Evolutionary conservation across 2,888 invertebrate genomes (phyloP).

Genomic region (Pycnomerus fuliginosus): DNA sequence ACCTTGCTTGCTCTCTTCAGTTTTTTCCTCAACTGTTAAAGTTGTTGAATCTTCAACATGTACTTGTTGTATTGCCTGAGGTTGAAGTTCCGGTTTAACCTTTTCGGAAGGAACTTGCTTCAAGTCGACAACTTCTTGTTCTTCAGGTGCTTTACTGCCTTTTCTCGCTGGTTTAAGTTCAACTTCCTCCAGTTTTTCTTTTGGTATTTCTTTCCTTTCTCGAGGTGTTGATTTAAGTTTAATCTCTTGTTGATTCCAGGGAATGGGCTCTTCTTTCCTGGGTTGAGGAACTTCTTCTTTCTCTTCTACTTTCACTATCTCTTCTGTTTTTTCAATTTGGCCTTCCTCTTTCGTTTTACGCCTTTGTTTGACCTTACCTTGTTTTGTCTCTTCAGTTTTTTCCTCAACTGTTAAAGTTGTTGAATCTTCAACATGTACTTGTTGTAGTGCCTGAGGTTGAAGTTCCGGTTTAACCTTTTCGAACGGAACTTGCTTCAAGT

Average conservation of each 20-base stretch:
- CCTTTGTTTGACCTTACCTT: slow-evolving; percentile 19
- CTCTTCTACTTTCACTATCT: slow-evolving; percentile 44
- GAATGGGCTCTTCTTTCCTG: slow-evolving; percentile 22
- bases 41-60: slow-evolving; percentile 23
- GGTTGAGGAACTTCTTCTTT: too few relatives aligned
- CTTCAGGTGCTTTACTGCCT: slow-evolving; percentile 38
- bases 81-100: slow-evolving; percentile 14
- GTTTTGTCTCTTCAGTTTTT: slow-evolving; percentile 34
- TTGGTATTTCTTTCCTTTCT: slow-evolving; percentile 23
- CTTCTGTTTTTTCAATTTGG: slow-evolving; percentile 39
- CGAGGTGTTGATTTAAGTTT: slow-evolving; percentile 52
- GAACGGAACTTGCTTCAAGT: slow-evolving; percentile 32
- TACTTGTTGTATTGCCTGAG: slow-evolving; percentile 3
- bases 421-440: slow-evolving; percentile 40
- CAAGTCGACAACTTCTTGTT: slow-evolving; percentile 33
- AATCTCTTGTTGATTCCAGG: slow-evolving; percentile 57
- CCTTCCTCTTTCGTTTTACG: slow-evolving; percentile 34
- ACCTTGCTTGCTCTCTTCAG: slow-evolving; percentile 5
- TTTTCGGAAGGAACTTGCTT: slow-evolving; percentile 31
- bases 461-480: neutral
- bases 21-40: slow-evolving; percentile 7
- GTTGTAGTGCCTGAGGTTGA: too few relatives aligned
- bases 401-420: slow-evolving; percentile 46
- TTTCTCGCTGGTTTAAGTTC: slow-evolving; percentile 23
- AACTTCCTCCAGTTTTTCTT: slow-evolving; percentile 24